Evolutionary conservation across 1,140 invertebrate genomes (phyloP).

Genomic region (Andrena cerasifolii): DNA sequence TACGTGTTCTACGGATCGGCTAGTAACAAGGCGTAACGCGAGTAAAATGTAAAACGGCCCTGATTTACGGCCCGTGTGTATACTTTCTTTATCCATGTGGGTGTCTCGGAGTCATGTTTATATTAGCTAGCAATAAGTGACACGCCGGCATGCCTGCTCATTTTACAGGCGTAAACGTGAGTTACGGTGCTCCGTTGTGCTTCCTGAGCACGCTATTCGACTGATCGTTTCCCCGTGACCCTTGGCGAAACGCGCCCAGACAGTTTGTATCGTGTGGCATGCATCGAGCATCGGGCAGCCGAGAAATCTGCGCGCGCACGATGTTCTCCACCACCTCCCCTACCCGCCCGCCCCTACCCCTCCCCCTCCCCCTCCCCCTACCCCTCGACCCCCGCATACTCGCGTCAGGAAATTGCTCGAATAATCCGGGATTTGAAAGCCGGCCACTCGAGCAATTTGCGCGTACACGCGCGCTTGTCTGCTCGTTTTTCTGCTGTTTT

Average conservation of each 20-base stretch:
- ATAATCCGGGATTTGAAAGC: background rate
- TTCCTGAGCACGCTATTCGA: slow-evolving; percentile 35
- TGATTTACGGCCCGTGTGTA: slow-evolving; percentile 55
- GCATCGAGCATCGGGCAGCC: background rate
- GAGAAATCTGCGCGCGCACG: background rate
- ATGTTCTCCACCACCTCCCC: too few species aligned
- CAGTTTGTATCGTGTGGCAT: background rate
- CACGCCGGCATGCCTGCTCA: slow-evolving; percentile 57
- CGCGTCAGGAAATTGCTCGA: background rate
- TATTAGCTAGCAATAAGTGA: slow-evolving; percentile 66
- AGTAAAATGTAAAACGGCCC: slow-evolving; percentile 58
- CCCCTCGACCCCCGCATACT: too few species aligned
- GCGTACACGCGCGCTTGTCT: background rate
- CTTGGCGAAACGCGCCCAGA: slow-evolving; percentile 26
- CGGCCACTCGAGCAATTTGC: slow-evolving; percentile 4
- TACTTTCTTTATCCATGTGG: slow-evolving; percentile 44
- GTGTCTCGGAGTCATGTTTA: slow-evolving; percentile 64
- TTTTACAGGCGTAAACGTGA: slow-evolving; percentile 64
- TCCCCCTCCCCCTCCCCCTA: too few species aligned
- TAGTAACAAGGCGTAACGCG: slow-evolving; percentile 26
- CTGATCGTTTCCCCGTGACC: slow-evolving; percentile 49
- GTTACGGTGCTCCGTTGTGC: slow-evolving; percentile 53
- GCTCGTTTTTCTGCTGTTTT: too few species aligned
- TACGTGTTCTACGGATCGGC: background rate
- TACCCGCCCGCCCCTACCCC: too few species aligned